Percentiles rank a stretch among this genome's conserved stretches.
Conservation (phyloP, 2,888 invertebrate genomes). For the Asteroscopus sphinx region DNA sequence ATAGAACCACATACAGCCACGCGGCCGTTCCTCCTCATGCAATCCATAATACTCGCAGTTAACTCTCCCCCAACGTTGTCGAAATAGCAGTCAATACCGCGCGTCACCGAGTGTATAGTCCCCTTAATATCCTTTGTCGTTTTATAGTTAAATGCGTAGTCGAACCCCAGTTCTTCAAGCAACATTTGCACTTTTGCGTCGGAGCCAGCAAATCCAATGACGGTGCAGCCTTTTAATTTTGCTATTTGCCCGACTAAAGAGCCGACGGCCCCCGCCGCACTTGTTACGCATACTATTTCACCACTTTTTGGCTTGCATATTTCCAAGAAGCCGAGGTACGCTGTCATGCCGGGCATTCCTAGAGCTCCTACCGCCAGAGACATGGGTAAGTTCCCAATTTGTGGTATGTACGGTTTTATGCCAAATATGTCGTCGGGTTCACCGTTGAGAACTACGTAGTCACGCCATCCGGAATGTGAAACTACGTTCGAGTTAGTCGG, state of each 20-base stretch:
- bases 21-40: conserved; percentile 90
- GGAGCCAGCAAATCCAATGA: conserved; percentile 89
- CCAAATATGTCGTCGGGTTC: conserved; percentile 61
- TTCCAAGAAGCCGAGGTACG: conserved; percentile 78
- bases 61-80: conserved; percentile 93
- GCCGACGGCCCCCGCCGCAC: conserved; percentile 93
- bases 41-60: conserved; percentile 84
- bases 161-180: conserved; percentile 90
- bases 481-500: conserved; percentile 90
- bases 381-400: conserved; percentile 81
- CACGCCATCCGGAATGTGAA: conserved; percentile 91
- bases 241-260: conserved; percentile 92
- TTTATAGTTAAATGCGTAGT: conserved; percentile 92
- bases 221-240: conserved; percentile 55
- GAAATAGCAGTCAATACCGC: conserved; percentile 92
- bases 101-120: conserved; percentile 88
- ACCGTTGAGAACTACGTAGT: conserved; percentile 75
- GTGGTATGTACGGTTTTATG: conserved; percentile 74
- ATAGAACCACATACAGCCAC: conserved; percentile 91
- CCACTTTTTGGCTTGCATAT: conserved; percentile 91
- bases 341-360: conserved; percentile 90
- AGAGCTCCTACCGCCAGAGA: conserved; percentile 90
- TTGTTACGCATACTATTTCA: conserved; percentile 91
- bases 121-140: conserved; percentile 77
- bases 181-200: conserved; percentile 91